Percentiles rank a stretch among this genome's conserved stretches.
Conservation (phyloP, 2,888 invertebrate genomes). For the Andrena hattorfiana region DNA sequence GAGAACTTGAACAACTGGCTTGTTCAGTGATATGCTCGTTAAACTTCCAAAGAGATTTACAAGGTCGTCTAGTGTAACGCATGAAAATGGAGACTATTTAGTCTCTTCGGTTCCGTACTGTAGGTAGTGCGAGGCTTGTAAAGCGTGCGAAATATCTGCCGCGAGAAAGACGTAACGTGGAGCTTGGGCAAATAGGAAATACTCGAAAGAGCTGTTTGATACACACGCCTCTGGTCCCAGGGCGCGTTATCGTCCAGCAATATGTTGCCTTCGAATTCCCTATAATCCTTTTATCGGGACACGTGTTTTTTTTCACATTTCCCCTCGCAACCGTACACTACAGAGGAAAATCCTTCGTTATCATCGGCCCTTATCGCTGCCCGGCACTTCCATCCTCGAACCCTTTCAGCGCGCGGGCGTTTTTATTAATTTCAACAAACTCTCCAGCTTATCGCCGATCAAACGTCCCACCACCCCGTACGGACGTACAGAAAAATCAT, state of each 20-base stretch:
- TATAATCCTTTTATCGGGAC: background rate
- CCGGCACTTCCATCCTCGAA: background rate
- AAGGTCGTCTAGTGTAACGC: background rate
- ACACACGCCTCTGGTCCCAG: background rate
- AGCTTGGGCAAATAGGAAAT: background rate
- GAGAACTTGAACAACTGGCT: slow-evolving; percentile 12
- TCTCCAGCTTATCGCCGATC: background rate
- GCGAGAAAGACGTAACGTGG: background rate
- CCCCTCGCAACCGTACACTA: background rate
- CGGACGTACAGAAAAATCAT: background rate
- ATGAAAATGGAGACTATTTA: background rate
- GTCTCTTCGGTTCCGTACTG: background rate
- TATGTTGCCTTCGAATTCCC: slow-evolving; percentile 2
- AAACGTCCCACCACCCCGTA: background rate
- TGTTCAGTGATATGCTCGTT: slow-evolving; percentile 27
- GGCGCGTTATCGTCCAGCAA: slow-evolving; percentile 7
- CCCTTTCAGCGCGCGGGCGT: background rate
- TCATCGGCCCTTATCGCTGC: background rate
- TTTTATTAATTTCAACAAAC: slow-evolving; percentile 28
- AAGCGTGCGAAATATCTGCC: too few relatives aligned
- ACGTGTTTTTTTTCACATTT: background rate
- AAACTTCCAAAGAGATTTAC: slow-evolving; percentile 27
- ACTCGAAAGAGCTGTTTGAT: background rate
- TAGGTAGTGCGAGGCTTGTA: too few relatives aligned
- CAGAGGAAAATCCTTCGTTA: background rate